These are phyloP conservation scores for Semnornis frantzii DNA, from an alignment of 2,113 vertebrate species.

Conservation along the genomic window DNA sequence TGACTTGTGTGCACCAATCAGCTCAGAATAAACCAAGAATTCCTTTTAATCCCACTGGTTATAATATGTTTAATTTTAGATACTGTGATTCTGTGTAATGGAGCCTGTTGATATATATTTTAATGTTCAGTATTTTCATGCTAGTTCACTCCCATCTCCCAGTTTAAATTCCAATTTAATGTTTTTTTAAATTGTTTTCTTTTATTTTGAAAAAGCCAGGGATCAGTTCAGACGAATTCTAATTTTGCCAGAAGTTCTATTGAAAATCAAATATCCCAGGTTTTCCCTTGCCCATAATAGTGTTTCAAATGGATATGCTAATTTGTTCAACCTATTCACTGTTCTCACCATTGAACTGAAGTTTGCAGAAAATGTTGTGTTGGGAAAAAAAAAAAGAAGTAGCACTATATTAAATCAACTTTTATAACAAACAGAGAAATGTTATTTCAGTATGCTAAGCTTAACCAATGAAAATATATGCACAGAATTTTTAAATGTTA, in stretches of 20 bases:
- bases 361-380: background rate
- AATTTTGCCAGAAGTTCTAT: slow-evolving; percentile 25
- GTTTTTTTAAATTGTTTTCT: slow-evolving; percentile 2
- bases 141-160: background rate
- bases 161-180: background rate
- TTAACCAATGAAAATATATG: background rate
- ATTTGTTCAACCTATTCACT: background rate
- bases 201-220: background rate
- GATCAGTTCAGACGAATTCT: background rate
- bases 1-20: background rate
- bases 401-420: background rate
- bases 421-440: background rate
- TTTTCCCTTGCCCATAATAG: background rate
- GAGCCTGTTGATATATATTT: background rate
- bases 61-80: background rate
- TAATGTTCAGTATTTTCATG: background rate
- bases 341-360: background rate
- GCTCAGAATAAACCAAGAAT: background rate
- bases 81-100: background rate
- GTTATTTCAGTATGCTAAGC: background rate
- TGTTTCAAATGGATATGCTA: slow-evolving; percentile 30
- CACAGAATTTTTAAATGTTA: background rate
- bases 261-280: slow-evolving; percentile 17
- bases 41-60: background rate
- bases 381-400: background rate